A percentile compares a stretch with the other conserved stretches of the same genome.
Evolutionary conservation across 2,888 invertebrate genomes (phyloP).

Genomic region (Xylocampa areola): DNA sequence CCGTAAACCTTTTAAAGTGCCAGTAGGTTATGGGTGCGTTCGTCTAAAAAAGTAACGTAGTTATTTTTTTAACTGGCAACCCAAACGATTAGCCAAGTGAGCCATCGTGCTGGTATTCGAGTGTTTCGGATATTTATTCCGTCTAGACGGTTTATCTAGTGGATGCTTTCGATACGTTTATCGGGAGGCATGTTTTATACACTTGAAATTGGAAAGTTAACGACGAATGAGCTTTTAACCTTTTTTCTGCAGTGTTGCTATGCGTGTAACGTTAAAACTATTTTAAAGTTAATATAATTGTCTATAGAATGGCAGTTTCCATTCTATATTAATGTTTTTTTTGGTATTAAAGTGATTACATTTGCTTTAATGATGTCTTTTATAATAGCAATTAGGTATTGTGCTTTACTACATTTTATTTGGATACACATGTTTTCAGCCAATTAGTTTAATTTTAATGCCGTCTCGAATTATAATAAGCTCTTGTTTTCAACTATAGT

Average conservation of each 20-base stretch:
- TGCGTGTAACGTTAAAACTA: constrained; percentile 31
- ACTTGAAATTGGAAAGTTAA: constrained; percentile 77
- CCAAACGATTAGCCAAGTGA: constrained; percentile 87
- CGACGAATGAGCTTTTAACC: constrained; percentile 69
- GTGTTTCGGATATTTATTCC: constrained; percentile 85
- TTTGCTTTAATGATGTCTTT: neutral
- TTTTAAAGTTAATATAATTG: constrained; percentile 41
- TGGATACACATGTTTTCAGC: constrained; percentile 48
- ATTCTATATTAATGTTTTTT: constrained; percentile 2
- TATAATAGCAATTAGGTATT: neutral
- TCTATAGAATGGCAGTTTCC: constrained; percentile 21
- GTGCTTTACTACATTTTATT: constrained; percentile 21
- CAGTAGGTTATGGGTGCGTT: constrained; percentile 78
- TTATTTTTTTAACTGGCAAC: constrained; percentile 76
- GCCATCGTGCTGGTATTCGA: constrained; percentile 87
- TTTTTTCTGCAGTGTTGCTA: constrained; percentile 56
- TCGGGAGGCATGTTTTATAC: constrained; percentile 85
- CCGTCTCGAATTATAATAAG: constrained; percentile 58
- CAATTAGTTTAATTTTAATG: constrained; percentile 65
- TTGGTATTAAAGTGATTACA: neutral
- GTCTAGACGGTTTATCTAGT: constrained; percentile 87
- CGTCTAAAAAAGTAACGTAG: constrained; percentile 70
- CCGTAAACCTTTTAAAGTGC: constrained; percentile 83
- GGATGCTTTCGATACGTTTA: constrained; percentile 80
- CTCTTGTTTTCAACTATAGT: constrained; percentile 46